Percentiles rank a stretch among this genome's conserved stretches.
Conservation (phyloP, 1,140 invertebrate genomes). For the Periplaneta americana region DNA sequence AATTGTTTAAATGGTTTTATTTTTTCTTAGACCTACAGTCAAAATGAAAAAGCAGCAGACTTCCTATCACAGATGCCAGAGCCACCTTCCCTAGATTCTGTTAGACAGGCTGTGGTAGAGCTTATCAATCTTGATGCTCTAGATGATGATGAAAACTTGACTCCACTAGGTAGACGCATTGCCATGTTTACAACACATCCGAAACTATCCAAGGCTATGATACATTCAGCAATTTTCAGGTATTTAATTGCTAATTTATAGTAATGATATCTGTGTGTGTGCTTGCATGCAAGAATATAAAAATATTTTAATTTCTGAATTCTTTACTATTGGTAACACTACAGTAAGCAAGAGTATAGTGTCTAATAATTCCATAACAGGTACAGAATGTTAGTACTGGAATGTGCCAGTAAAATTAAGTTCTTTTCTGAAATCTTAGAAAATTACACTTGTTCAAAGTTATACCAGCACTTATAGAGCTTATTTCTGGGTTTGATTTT, state of each 20-base stretch:
- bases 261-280: neutral
- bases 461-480: too few relatives aligned
- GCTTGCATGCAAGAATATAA: too few relatives aligned
- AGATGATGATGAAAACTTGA: constrained; percentile 48
- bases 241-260: constrained; percentile 26
- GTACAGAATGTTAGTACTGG: too few relatives aligned
- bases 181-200: constrained; percentile 46
- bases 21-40: constrained; percentile 30
- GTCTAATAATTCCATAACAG: too few relatives aligned
- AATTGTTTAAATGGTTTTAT: too few relatives aligned
- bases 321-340: too few relatives aligned
- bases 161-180: constrained; percentile 47
- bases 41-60: constrained; percentile 38
- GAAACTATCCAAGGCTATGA: constrained; percentile 45
- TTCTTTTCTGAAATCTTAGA: too few relatives aligned
- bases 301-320: too few relatives aligned
- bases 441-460: too few relatives aligned
- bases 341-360: too few relatives aligned
- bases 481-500: too few relatives aligned
- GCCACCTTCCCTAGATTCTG: constrained; percentile 40
- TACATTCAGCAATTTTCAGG: constrained; percentile 46
- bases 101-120: constrained; percentile 44
- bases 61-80: constrained; percentile 50
- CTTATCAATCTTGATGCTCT: constrained; percentile 48
- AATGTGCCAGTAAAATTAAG: too few relatives aligned